phyloP scores from a whole-genome alignment of 2,113 vertebrate species.

The Elgaria multicarinata region DNA sequence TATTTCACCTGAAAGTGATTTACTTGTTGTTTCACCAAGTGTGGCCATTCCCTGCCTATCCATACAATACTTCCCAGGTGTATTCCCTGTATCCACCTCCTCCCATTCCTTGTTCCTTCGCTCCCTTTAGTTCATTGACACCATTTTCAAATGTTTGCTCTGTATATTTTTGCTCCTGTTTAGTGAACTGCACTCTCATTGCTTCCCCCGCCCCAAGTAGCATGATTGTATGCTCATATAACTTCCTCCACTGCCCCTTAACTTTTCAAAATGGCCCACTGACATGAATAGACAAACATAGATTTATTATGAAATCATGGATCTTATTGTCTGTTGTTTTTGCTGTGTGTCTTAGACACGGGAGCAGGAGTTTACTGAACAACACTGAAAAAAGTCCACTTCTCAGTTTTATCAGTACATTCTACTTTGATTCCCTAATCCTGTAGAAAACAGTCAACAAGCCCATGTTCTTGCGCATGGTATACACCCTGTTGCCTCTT shows the following conservation, averaged over 20 bases:
- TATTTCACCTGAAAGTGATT: not conserved
- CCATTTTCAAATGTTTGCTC: not conserved
- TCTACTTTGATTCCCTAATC: not conserved
- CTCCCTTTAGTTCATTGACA: not conserved
- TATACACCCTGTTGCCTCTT: not conserved
- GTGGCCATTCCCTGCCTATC: not conserved
- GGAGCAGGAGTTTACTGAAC: no score
- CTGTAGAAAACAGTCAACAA: no score
- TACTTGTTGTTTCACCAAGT: not conserved
- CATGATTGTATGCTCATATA: not conserved
- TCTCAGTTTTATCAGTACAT: not conserved
- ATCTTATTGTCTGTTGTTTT: not conserved
- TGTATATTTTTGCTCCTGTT: not conserved
- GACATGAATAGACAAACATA: not conserved
- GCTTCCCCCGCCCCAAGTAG: no score
- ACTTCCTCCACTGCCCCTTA: not conserved
- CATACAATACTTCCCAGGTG: not conserved
- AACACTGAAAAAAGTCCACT: no score
- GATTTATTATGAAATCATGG: not conserved
- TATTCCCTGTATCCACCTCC: not conserved
- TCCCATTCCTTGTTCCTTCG: not conserved
- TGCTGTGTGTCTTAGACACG: no score
- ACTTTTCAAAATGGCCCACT: not conserved
- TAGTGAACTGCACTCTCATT: not conserved
- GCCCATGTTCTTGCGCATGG: not conserved